Evolutionary conservation across 1,140 invertebrate genomes (phyloP).

Genomic region (Ceratina calcarata): DNA sequence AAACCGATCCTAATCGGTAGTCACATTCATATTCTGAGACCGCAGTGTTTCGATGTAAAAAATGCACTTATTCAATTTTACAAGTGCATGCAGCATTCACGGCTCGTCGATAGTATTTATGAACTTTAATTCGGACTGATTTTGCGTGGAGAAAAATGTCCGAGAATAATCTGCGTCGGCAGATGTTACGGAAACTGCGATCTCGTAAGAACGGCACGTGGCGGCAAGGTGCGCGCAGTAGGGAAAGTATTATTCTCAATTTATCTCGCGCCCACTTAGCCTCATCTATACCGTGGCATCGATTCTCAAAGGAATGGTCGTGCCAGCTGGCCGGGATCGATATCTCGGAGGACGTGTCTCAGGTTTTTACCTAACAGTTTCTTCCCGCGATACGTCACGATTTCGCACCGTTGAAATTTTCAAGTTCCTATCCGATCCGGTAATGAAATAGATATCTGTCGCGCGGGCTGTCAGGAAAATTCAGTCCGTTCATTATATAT

Average conservation of each 20-base stretch:
- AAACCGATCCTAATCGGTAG: no score
- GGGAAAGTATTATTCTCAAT: constrained; percentile 62
- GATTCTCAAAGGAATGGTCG: constrained; percentile 60
- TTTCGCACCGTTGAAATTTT: constrained; percentile 5
- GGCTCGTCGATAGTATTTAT: no score
- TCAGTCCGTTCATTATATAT: constrained; percentile 4
- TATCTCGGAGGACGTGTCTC: constrained; percentile 38
- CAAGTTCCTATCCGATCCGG: background rate
- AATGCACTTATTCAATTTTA: no score
- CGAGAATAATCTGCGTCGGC: constrained; percentile 49
- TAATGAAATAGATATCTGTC: constrained; percentile 19
- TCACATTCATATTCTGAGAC: no score
- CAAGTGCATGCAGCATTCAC: no score
- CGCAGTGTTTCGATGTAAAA: no score
- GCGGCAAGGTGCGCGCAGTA: constrained; percentile 25
- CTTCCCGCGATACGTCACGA: constrained; percentile 15
- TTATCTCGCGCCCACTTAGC: constrained; percentile 61
- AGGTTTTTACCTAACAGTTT: constrained; percentile 12
- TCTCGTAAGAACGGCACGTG: constrained; percentile 57
- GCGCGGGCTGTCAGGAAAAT: background rate
- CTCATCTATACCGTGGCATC: constrained; percentile 57
- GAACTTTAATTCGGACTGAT: background rate
- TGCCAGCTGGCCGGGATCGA: constrained; percentile 47
- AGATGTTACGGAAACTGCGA: constrained; percentile 47
- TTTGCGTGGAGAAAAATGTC: constrained; percentile 35